Evolutionary conservation across 2,113 vertebrate genomes (phyloP).

Genomic region (Varanus komodoensis): DNA sequence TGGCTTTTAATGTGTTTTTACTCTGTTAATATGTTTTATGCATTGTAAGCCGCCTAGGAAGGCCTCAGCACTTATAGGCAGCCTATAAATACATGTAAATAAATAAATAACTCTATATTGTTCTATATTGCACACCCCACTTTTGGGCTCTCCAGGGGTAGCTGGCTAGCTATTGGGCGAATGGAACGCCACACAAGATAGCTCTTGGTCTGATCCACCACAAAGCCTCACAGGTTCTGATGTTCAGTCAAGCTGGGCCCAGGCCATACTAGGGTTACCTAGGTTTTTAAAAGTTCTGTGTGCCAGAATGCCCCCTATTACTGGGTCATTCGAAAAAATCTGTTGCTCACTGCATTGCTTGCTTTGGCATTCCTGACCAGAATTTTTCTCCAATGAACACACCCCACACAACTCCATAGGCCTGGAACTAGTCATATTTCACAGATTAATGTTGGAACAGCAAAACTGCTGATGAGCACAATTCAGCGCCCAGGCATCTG

Average conservation of each 20-base stretch:
- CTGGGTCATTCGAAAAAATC: not conserved
- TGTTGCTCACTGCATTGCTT: not conserved
- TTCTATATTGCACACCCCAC: no score
- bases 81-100: no score
- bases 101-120: no score
- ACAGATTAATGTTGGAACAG: conserved; percentile 1
- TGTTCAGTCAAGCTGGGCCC: not conserved
- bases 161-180: no score
- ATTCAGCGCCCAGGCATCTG: not conserved
- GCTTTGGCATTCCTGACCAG: not conserved
- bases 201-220: no score
- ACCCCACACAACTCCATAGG: conserved; percentile 6
- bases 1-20: no score
- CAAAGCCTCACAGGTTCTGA: no score
- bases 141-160: no score
- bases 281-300: not conserved
- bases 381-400: conserved; percentile 3
- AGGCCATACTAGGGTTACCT: not conserved
- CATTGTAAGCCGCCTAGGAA: no score
- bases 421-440: not conserved
- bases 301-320: not conserved
- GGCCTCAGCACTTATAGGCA: no score
- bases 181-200: no score
- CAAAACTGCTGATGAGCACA: conserved; percentile 23
- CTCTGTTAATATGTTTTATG: no score